A percentile compares a stretch with the other conserved stretches of the same genome.
phyloP scores from a whole-genome alignment of 2,113 vertebrate genomes.

The Tragelaphus imberbis region DNA sequence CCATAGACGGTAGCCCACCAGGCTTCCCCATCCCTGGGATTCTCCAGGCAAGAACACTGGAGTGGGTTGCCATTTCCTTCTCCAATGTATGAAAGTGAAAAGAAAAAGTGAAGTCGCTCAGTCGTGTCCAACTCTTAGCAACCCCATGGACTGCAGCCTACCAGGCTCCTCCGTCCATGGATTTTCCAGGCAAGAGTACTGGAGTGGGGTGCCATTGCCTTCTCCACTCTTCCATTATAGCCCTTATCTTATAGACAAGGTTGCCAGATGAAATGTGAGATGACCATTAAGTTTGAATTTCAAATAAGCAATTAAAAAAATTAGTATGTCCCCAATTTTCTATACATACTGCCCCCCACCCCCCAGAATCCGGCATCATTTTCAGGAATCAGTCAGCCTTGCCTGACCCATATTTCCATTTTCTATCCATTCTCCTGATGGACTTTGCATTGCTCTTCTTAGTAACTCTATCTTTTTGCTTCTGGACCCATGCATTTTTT shows the following conservation, averaged over 20 bases:
- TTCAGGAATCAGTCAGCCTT: not conserved
- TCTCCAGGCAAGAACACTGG: too few species aligned
- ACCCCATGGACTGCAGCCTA: too few species aligned
- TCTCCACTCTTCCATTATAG: not conserved
- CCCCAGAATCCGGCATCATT: not conserved
- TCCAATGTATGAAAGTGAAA: too few species aligned
- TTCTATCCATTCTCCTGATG: not conserved
- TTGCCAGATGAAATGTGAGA: not conserved
- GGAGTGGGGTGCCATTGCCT: too few species aligned
- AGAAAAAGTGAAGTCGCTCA: too few species aligned
- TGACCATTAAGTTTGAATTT: not conserved
- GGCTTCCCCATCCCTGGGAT: too few species aligned
- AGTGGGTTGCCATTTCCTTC: too few species aligned
- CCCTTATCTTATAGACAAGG: not conserved
- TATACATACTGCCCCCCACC: accelerated
- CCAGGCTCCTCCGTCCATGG: too few species aligned
- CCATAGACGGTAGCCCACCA: too few species aligned
- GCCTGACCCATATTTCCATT: not conserved
- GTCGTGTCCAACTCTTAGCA: too few species aligned
- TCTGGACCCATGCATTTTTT: not conserved
- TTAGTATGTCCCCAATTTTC: not conserved
- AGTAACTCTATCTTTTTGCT: not conserved
- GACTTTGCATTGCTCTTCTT: not conserved
- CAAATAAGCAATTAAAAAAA: not conserved
- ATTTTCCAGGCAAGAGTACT: too few species aligned